These are phyloP conservation scores for Hypothenemus hampei DNA, from an alignment of 1,140 invertebrate species.

Conservation along the genomic window DNA sequence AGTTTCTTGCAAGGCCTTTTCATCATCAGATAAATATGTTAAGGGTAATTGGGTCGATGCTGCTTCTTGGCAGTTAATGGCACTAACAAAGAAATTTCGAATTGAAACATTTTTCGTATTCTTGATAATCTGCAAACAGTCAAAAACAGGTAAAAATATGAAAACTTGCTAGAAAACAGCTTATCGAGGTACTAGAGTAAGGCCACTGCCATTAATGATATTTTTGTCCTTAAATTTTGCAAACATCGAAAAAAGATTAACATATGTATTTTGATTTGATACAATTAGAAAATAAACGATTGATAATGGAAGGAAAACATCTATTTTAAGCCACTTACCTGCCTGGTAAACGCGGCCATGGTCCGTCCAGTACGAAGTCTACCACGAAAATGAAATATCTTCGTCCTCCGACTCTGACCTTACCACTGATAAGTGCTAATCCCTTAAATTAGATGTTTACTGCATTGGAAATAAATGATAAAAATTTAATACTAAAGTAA, in stretches of 20 bases:
- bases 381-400: slow-evolving; percentile 9
- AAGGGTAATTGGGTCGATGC: slow-evolving; percentile 49
- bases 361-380: slow-evolving; percentile 4
- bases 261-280: no score
- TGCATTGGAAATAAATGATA: no score
- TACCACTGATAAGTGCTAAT: slow-evolving; percentile 8
- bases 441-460: slow-evolving; percentile 10
- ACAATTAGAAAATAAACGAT: no score
- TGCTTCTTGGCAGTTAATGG: slow-evolving; percentile 27
- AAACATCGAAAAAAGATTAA: no score
- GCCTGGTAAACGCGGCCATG: slow-evolving; percentile 9
- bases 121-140: slow-evolving; percentile 17
- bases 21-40: slow-evolving; percentile 69
- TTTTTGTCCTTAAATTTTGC: no score
- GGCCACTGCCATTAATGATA: neutral
- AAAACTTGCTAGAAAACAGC: neutral
- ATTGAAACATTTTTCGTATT: slow-evolving; percentile 1
- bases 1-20: slow-evolving; percentile 72
- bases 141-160: neutral
- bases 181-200: neutral
- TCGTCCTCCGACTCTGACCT: neutral
- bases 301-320: no score
- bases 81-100: slow-evolving; percentile 10
- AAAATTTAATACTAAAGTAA: no score
- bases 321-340: slow-evolving; percentile 3